Percentiles rank a stretch among this genome's conserved stretches.
Evolutionary conservation across 2,888 invertebrate species (phyloP).

Genomic region (Athalia circularis): DNA sequence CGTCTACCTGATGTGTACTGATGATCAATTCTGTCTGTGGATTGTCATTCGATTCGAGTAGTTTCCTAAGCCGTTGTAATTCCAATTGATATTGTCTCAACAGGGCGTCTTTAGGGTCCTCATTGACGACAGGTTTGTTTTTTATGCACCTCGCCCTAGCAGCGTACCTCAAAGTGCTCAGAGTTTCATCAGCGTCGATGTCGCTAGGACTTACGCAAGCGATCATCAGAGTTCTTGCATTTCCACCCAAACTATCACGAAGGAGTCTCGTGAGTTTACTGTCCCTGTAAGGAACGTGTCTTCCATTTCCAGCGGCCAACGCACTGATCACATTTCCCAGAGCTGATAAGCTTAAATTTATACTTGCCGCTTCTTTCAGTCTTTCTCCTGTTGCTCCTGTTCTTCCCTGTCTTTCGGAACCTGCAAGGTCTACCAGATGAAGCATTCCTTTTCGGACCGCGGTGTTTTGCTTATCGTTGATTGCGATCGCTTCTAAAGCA

Average conservation of each 20-base stretch:
- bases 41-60: slow-evolving; percentile 73
- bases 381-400: slow-evolving; percentile 90
- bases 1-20: slow-evolving; percentile 26
- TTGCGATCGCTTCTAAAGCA: slow-evolving; percentile 86
- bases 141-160: slow-evolving; percentile 91
- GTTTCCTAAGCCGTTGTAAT: slow-evolving; percentile 81
- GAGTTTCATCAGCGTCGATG: slow-evolving; percentile 88
- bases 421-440: slow-evolving; percentile 92
- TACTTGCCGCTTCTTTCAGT: slow-evolving; percentile 92
- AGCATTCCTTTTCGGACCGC: slow-evolving; percentile 84
- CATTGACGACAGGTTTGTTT: slow-evolving; percentile 89
- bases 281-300: slow-evolving; percentile 87
- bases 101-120: slow-evolving; percentile 93
- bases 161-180: slow-evolving; percentile 89
- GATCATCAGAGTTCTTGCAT: slow-evolving; percentile 92
- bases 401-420: slow-evolving; percentile 90
- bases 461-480: slow-evolving; percentile 69
- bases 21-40: slow-evolving; percentile 43
- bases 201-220: slow-evolving; percentile 90
- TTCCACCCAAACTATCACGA: slow-evolving; percentile 90
- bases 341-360: slow-evolving; percentile 90
- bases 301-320: slow-evolving; percentile 83
- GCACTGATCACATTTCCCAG: slow-evolving; percentile 94
- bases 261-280: slow-evolving; percentile 89
- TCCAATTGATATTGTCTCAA: slow-evolving; percentile 90